Evolutionary conservation across 2,888 invertebrate genomes (phyloP), one percentile per base, ranked within the genome.

Genomic region (Myathropa florea): DNA sequence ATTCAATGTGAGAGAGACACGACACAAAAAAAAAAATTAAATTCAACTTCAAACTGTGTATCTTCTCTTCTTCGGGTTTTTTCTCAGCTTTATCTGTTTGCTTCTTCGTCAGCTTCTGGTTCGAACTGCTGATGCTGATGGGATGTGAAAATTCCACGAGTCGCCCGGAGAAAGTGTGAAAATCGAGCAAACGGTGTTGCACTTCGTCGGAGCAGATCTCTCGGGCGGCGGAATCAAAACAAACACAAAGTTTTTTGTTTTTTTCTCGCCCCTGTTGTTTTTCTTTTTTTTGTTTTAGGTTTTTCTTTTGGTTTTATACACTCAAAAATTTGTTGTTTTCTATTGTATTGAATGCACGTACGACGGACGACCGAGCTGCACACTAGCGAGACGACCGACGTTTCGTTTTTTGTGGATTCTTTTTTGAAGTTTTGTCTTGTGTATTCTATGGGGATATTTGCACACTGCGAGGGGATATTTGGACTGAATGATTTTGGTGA

Each of bases 271-370:
- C 39, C 39, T 39, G 39, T 39, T 78, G 33, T 33, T 33, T 33
- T 55, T 55, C n/a, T n/a, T 78, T 53, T 64, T 67, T 78, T 72
- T 82, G 86, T 83, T 87, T 83, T 71, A 63, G 78, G 71, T 71
- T 86, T 88, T 88, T 87, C 88, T 84, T 88, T 88, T 88, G 88
- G 71, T 88, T 88, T 88, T 85, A 87, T 85, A 88, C 84, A 88
- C 77, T 79, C 86, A 83, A 78, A 84, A 85, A 64, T 82, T 60
- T 70, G 10, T 46, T 36, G 65, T 71, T 59, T 79, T 68, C 46
- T 77, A 73, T 64, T 80, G 83, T 81, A 83, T 77, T 81, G 72
- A 57, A 86, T 79, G 86, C 83, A 83, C 83, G 78, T 79, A 78
- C 86, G 83, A 83, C 83, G 78, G 78, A 79, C 46, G 46, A 46